A percentile compares a stretch with the other conserved stretches of the same genome.
Evolutionary conservation across 1,140 invertebrate species (phyloP).

Genomic region (Pantala flavescens): DNA sequence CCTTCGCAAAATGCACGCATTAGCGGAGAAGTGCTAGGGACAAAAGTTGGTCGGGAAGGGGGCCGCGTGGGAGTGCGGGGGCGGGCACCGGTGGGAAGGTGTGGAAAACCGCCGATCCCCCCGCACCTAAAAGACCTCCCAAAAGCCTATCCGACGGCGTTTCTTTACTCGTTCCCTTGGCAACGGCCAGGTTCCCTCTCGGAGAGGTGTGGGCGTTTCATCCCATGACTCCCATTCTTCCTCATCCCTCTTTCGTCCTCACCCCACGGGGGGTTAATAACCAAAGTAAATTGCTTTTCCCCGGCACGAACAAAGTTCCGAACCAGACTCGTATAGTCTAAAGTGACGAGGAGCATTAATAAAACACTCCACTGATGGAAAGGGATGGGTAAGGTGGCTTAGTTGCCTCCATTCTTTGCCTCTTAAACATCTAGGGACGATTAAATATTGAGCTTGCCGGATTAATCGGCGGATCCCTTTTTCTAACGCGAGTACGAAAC

Average conservation of each 20-base stretch:
- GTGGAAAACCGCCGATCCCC: not conserved
- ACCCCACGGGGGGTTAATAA: not conserved
- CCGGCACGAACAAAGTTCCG: not conserved
- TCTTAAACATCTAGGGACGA: too few relatives aligned
- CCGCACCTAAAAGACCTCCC: not conserved
- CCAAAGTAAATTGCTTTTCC: not conserved
- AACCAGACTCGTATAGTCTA: not conserved
- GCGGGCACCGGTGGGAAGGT: not conserved
- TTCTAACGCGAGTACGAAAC: too few relatives aligned
- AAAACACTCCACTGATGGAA: not conserved
- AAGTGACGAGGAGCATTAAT: slow-evolving; percentile 3
- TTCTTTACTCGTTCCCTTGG: not conserved
- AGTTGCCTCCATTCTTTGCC: too few relatives aligned
- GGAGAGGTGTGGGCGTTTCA: not conserved
- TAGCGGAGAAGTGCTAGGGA: not conserved
- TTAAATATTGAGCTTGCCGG: too few relatives aligned
- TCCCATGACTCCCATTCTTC: not conserved
- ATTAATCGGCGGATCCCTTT: too few relatives aligned
- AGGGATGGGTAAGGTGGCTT: not conserved
- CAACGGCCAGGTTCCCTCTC: not conserved
- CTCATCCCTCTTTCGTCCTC: not conserved
- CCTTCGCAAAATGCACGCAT: too few relatives aligned
- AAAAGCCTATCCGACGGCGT: not conserved
- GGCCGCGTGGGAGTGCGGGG: not conserved
- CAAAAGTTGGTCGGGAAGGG: not conserved